These are phyloP conservation scores for Aplodontia rufa DNA, from an alignment of 2,113 vertebrate species.

Conservation along the genomic window DNA sequence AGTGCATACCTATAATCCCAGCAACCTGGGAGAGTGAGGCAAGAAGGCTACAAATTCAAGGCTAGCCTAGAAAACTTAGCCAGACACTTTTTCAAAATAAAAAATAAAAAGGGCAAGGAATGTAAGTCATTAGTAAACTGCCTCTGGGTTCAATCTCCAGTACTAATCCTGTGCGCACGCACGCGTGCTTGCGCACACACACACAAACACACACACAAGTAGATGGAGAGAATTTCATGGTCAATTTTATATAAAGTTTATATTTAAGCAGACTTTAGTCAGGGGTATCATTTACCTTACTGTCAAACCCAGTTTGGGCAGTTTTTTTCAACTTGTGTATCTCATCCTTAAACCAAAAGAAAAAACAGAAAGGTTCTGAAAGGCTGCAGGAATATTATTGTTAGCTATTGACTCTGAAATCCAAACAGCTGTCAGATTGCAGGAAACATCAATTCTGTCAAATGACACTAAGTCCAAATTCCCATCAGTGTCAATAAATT, in stretches of 20 bases:
- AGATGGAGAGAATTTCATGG: not conserved
- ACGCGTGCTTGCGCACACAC: too few relatives aligned
- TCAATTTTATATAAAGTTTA: not conserved
- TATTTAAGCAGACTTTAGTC: not conserved
- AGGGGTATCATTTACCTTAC: not conserved
- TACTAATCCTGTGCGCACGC: too few relatives aligned
- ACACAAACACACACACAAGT: not conserved
- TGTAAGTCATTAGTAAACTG: too few relatives aligned
- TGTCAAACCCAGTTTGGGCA: slow-evolving; percentile 34
- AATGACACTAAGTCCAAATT: not conserved
- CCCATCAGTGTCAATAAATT: not conserved
- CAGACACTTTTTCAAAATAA: too few relatives aligned
- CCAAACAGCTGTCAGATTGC: not conserved
- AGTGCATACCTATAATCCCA: too few relatives aligned
- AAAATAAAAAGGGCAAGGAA: too few relatives aligned
- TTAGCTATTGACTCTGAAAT: slow-evolving; percentile 47
- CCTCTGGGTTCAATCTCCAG: too few relatives aligned
- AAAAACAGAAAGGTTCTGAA: slow-evolving; percentile 69
- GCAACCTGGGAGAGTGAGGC: too few relatives aligned
- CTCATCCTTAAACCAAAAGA: slow-evolving; percentile 62
- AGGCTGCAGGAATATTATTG: slow-evolving; percentile 63
- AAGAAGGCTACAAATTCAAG: too few relatives aligned
- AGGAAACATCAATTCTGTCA: slow-evolving; percentile 11
- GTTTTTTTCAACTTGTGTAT: slow-evolving; percentile 52
- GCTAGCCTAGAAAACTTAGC: too few relatives aligned